phyloP scores from a whole-genome alignment of 2,113 vertebrate genomes.

The Empidonax traillii region DNA sequence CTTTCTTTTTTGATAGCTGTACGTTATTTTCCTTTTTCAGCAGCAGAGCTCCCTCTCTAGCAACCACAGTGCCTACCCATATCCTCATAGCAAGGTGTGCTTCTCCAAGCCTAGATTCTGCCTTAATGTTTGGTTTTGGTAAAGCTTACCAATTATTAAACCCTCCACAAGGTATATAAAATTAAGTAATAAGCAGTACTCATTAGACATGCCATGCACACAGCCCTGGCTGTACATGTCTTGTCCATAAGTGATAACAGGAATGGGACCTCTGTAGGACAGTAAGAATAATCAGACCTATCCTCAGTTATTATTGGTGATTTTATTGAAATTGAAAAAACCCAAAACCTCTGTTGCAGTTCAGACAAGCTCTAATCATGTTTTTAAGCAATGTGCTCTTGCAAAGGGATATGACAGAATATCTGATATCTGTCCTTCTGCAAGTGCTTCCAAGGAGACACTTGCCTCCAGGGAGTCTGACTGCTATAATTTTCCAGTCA shows the following conservation, averaged over 20 bases:
- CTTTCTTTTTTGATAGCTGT: neutral
- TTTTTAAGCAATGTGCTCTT: neutral
- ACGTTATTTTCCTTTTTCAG: neutral
- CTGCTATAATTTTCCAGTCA: neutral
- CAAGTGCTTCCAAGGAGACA: neutral
- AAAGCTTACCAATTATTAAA: neutral
- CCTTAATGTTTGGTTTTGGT: neutral
- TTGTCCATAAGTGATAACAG: neutral
- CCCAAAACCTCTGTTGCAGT: neutral
- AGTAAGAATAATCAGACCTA: neutral
- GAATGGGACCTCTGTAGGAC: neutral
- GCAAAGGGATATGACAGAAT: neutral
- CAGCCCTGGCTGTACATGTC: neutral
- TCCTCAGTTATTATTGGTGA: neutral
- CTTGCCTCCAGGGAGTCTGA: neutral
- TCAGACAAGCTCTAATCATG: neutral
- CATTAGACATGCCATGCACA: neutral
- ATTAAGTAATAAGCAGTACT: neutral
- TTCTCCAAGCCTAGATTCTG: neutral
- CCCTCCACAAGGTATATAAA: neutral
- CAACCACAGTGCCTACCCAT: neutral
- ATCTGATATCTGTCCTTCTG: neutral
- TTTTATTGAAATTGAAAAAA: neutral
- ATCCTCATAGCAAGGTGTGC: neutral
- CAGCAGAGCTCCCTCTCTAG: neutral